These are phyloP conservation scores for Dendroctonus valens DNA, from an alignment of 1,140 invertebrate genomes.

Conservation along the genomic window DNA sequence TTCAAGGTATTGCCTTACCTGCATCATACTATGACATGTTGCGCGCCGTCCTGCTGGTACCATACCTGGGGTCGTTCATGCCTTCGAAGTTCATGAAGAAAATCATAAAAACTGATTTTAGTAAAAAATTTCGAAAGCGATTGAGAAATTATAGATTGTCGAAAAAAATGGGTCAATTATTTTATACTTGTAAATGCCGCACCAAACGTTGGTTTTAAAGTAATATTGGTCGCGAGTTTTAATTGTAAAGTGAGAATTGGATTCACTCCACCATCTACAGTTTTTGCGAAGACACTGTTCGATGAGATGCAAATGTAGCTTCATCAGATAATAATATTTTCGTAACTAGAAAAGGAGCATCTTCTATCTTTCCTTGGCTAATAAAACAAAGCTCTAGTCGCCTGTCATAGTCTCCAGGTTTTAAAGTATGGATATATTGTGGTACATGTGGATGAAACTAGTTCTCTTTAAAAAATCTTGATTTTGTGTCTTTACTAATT, in stretches of 20 bases:
- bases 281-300: neutral
- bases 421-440: no score
- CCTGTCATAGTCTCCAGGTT: no score
- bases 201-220: neutral
- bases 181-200: neutral
- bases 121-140: neutral
- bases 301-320: neutral
- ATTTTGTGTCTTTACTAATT: no score
- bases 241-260: neutral
- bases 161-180: slow-evolving; percentile 1
- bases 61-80: neutral
- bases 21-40: neutral
- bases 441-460: no score
- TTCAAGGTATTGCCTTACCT: slow-evolving; percentile 1
- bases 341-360: no score
- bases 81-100: neutral
- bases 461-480: no score
- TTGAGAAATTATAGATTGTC: neutral
- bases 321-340: no score
- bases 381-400: no score
- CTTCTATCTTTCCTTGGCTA: no score
- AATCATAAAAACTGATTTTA: neutral
- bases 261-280: neutral
- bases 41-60: neutral
- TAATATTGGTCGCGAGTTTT: neutral